These are phyloP conservation scores for Pica pica DNA, from an alignment of 2,113 vertebrate species.

Conservation along the genomic window DNA sequence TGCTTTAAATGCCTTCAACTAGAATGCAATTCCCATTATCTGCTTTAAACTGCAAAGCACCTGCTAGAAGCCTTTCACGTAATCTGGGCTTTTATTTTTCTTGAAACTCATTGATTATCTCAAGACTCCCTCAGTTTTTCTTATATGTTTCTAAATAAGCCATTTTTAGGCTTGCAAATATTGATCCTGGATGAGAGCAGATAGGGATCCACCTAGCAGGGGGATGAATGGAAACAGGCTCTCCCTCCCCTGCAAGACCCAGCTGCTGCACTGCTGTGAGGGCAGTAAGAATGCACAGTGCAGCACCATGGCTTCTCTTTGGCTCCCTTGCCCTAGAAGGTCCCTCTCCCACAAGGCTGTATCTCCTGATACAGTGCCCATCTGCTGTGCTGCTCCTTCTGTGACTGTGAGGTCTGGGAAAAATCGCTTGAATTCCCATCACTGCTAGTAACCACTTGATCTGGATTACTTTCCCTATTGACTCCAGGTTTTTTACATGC, in stretches of 20 bases:
- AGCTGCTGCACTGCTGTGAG: neutral
- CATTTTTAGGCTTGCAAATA: neutral
- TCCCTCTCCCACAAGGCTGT: neutral
- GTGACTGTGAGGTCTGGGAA: neutral
- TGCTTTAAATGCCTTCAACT: neutral
- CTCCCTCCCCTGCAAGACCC: neutral
- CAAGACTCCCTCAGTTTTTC: neutral
- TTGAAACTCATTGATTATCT: neutral
- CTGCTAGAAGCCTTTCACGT: neutral
- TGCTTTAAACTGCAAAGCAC: neutral
- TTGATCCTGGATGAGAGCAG: neutral
- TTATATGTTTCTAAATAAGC: neutral
- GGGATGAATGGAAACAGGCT: neutral
- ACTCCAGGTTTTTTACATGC: neutral
- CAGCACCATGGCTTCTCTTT: neutral
- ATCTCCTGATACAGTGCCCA: neutral
- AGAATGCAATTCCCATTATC: neutral
- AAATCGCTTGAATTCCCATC: neutral
- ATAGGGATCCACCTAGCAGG: neutral
- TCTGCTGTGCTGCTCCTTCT: neutral
- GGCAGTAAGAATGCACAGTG: neutral
- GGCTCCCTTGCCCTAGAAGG: neutral
- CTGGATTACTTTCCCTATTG: neutral
- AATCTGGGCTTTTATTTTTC: neutral
- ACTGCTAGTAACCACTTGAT: neutral